phyloP scores from a whole-genome alignment of 2,113 vertebrate genomes.

The Silurus asotus region DNA sequence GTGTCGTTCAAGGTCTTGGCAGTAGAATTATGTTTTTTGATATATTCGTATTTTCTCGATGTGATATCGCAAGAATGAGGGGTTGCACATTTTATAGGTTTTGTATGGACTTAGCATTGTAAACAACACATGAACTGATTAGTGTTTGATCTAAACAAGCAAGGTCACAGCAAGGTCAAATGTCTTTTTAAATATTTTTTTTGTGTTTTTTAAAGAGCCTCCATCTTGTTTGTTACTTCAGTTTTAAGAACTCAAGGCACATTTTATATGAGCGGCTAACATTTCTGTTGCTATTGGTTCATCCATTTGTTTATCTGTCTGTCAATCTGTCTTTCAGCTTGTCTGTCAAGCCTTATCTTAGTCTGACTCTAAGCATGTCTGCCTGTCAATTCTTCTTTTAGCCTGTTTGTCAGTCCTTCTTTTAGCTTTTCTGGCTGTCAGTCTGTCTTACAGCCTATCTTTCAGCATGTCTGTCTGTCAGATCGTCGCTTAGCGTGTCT shows the following conservation, averaged over 20 bases:
- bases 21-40: background rate
- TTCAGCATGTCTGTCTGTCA: background rate
- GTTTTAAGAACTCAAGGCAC: background rate
- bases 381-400: too few species aligned
- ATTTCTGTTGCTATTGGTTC: background rate
- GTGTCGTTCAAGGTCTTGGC: background rate
- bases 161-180: background rate
- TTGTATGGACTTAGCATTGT: background rate
- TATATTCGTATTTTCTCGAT: background rate
- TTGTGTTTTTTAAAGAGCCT: background rate
- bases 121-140: background rate
- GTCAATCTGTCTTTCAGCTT: too few species aligned
- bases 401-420: too few species aligned
- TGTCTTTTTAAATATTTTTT: background rate
- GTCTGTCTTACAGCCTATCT: too few species aligned
- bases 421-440: too few species aligned
- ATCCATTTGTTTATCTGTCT: background rate
- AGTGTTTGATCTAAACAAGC: background rate
- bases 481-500: background rate
- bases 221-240: background rate
- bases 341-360: too few species aligned
- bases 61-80: background rate
- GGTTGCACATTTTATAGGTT: background rate
- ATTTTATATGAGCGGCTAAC: background rate
- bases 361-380: too few species aligned